Percentiles rank a stretch among this genome's conserved stretches.
phyloP scores from a whole-genome alignment of 2,888 invertebrate genomes.

The Agonum fuliginosum region DNA sequence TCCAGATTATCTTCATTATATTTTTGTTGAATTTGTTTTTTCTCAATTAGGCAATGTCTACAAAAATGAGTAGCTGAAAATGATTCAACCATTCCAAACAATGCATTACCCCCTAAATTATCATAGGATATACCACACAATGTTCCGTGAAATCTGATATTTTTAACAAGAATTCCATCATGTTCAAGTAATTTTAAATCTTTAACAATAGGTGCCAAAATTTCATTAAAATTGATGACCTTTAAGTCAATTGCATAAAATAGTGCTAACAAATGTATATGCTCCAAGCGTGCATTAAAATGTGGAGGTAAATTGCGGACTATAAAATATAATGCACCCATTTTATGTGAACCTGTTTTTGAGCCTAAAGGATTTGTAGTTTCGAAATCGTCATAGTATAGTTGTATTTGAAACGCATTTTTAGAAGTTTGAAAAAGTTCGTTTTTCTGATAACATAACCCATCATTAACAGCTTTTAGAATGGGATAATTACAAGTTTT shows the following conservation, averaged over 20 bases:
- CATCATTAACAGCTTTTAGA: conserved; percentile 6
- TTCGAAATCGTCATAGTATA: conserved; percentile 63
- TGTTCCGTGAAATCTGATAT: conserved; percentile 55
- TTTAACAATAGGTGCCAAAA: conserved; percentile 57
- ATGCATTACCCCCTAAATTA: conserved; percentile 60
- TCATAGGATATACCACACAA: conserved; percentile 60
- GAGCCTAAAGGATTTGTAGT: conserved; percentile 62
- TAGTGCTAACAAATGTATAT: conserved; percentile 61
- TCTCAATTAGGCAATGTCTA: conserved; percentile 61
- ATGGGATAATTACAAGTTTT: background rate
- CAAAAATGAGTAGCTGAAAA: conserved; percentile 62
- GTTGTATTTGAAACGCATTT: conserved; percentile 42
- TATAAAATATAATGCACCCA: conserved; percentile 62
- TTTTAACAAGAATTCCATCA: conserved; percentile 53
- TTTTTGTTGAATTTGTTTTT: conserved; percentile 56
- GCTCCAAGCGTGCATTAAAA: conserved; percentile 49
- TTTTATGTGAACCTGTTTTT: conserved; percentile 63
- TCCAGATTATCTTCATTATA: conserved; percentile 30
- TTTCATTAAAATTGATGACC: conserved; percentile 54
- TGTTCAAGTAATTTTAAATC: conserved; percentile 62
- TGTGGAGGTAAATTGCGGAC: conserved; percentile 60
- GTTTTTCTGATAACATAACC: conserved; percentile 53
- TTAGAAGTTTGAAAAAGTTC: conserved; percentile 33
- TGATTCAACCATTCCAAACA: conserved; percentile 62
- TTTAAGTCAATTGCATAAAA: conserved; percentile 62